Percentiles rank a stretch among this genome's conserved stretches.
Evolutionary conservation across 2,113 vertebrate genomes (phyloP).

Genomic region (Notothenia rossii): DNA sequence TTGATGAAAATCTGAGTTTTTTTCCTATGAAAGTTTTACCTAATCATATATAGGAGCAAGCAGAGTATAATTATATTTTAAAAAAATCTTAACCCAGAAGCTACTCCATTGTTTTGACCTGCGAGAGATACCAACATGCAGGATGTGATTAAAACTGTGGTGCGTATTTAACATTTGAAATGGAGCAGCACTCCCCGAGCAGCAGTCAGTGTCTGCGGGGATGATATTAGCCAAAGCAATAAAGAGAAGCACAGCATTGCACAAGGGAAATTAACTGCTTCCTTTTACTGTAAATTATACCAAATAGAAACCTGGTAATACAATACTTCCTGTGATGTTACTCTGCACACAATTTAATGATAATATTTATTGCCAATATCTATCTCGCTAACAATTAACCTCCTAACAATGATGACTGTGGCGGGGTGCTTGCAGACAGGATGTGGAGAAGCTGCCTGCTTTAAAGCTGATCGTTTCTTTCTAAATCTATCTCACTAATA

Average conservation of each 20-base stretch:
- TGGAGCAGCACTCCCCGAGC: constrained; percentile 16
- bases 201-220: constrained; percentile 39
- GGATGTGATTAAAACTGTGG: constrained; percentile 44
- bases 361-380: constrained; percentile 35
- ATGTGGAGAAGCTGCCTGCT: constrained; percentile 17
- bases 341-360: background rate
- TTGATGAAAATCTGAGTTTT: background rate
- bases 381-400: constrained; percentile 29
- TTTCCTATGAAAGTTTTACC: background rate
- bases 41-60: background rate
- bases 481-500: background rate
- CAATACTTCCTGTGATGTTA: constrained; percentile 17
- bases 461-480: constrained; percentile 7
- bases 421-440: constrained; percentile 11
- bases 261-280: constrained; percentile 63
- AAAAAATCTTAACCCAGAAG: background rate
- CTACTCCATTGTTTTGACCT: background rate
- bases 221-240: constrained; percentile 49
- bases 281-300: constrained; percentile 53
- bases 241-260: constrained; percentile 42
- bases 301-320: constrained; percentile 41
- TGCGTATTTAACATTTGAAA: constrained; percentile 60
- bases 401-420: constrained; percentile 21
- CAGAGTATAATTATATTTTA: background rate
- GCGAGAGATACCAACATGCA: constrained; percentile 2